Base-by-base conservation (phyloP, 1,140 invertebrate genomes). In the Drosophila trapezifrons region DNA sequence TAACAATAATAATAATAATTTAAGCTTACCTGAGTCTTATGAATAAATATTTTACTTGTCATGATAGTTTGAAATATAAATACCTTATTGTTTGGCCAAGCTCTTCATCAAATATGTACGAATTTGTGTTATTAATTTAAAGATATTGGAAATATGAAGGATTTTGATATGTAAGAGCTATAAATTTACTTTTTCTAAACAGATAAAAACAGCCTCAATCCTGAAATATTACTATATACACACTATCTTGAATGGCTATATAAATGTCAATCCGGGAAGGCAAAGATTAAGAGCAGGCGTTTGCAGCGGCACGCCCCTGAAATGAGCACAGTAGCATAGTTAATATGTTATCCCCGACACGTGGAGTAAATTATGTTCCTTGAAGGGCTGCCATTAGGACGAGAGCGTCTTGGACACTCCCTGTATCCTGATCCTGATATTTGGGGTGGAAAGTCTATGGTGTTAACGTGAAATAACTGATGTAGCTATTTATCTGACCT, bases 261-360 rank as follows among this genome's bases (percentile, higher is more conserved):
- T 73, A 47, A 51, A 75, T 55, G 25, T 29, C 38, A 32, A 37
- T 74, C 43, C 45, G 32, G 29, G 38, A 25, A 64, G 59, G n/a
- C 45, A 29, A 38, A 38, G 43, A 72, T 72, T 72, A 72, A 71
- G 35, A 75, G 22, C 37, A 37, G 71, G 17, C 49, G 57, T 25
- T 51, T 66, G 54, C 46, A 42, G 40, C 8, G 54, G 47, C 72
- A 76, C 42, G 78, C 62, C 57, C 72, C n/a, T 35, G 22, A 65
- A 38, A 74, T 73, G 47, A 65, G 10, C 7, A 65, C 71, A 74
- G 69, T 56, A 18, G 49, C 59, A 20, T 42, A 74, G 70, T 84
- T 70, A 51, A 85, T 77, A 46, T 84, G 81, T 85, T 78, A 85
- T 62, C 81, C 84, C 51, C 32, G 55, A 77, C 81, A 85, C 81